phyloP scores from a whole-genome alignment of 2,113 vertebrate species.

The Scytalopus superciliaris region DNA sequence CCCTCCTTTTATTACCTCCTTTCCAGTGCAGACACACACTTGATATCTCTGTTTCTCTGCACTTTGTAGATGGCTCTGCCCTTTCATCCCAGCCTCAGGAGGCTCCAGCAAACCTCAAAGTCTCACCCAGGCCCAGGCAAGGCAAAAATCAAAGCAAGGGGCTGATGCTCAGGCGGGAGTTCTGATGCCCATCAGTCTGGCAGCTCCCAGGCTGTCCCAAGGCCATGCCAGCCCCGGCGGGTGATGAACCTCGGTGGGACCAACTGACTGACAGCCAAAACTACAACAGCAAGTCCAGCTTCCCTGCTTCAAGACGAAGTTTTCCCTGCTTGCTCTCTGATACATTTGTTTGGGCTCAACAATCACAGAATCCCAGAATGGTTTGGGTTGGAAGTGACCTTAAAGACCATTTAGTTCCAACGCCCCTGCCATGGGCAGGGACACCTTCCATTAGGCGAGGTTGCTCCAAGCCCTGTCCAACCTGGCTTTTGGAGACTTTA shows the following conservation, averaged over 20 bases:
- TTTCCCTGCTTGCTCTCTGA: not conserved
- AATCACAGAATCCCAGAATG: not conserved
- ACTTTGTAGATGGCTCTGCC: not conserved
- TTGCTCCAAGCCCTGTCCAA: not conserved
- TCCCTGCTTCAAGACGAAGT: not conserved
- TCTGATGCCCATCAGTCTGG: not conserved
- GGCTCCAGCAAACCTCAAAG: not conserved
- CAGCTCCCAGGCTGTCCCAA: not conserved
- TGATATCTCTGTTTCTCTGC: not conserved
- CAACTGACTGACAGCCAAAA: not conserved
- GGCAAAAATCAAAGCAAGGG: not conserved
- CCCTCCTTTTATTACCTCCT: not conserved
- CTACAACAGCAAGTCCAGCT: not conserved
- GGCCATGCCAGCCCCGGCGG: rapidly evolving
- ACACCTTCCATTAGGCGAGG: not conserved
- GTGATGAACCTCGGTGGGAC: not conserved
- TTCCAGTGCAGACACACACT: not conserved
- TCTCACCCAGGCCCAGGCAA: not conserved
- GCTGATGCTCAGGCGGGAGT: not conserved
- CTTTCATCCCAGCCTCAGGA: not conserved
- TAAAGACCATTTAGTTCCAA: not conserved
- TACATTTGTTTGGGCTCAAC: rapidly evolving
- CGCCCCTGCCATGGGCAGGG: not conserved
- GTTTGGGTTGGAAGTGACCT: not conserved
- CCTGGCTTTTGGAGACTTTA: not conserved